Evolutionary conservation across 1,140 invertebrate species (phyloP), one percentile per base, ranked within the genome.

Genomic region (Triops cancriformis): DNA sequence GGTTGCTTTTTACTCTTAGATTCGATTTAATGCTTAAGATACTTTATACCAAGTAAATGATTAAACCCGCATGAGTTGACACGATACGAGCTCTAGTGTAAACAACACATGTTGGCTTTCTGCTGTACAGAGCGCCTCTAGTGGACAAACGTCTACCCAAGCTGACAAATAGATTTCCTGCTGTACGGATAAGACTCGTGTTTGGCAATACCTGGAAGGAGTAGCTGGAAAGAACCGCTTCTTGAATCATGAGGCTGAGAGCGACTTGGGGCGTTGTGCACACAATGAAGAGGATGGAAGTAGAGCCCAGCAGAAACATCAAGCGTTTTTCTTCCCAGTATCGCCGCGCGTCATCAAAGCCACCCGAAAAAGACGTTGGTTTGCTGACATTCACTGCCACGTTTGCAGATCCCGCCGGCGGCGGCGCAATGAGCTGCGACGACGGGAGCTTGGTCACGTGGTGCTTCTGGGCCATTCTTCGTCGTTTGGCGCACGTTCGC

Each of bases 191-290:
- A 43, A 31, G n/a, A 26, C 42, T 74, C 27, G 1, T 31, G 31
- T n/a, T 23, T 42, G 14, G 23, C 4, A 42, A 83, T 82, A 89
- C 89, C 85, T 91, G 89, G 82, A 91, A 91, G 76, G 88, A 86
- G 81, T 89, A 90, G 76, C 85, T 85, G 41, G 86, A 86, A 75
- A 90, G 85, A 80, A 90, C 89, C 75, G 85, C 85, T 78, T 90
- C 87, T 26, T 88, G 89, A 43, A 91, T 85, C 27, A 90, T 91
- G 73, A 91, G 87, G 79, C 91, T 91, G 0, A 92, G 84, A 76
- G 92, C 90, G 31, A 91, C 90, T 88, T 92, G 91, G 0, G 91
- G 91, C 23, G 90, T 92, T 74, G 92, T 90, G 82, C 91, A 92
- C 18, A 92, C 86, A 26, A 92, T 85, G 82, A 93, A 93, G 26